Percentiles rank a stretch among this genome's conserved stretches.
phyloP scores from a whole-genome alignment of 1,140 invertebrate genomes.

The Brachionus koreanus region DNA sequence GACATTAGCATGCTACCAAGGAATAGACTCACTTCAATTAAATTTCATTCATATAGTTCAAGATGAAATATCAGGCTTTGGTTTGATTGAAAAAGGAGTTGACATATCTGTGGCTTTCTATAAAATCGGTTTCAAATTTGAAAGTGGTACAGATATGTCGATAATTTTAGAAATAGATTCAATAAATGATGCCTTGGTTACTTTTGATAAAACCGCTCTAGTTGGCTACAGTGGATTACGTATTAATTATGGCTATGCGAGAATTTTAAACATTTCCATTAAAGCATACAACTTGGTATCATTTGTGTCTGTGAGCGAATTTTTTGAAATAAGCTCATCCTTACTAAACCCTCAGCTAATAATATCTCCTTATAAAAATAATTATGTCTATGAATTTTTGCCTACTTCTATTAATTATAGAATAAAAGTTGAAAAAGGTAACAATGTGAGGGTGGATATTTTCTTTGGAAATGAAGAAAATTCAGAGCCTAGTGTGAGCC shows the following conservation, averaged over 20 bases:
- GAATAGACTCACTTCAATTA: neutral
- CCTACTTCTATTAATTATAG: neutral
- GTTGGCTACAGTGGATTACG: neutral
- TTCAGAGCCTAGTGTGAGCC: neutral
- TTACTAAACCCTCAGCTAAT: neutral
- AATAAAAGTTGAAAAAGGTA: neutral
- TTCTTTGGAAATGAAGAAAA: neutral
- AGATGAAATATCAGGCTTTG: neutral
- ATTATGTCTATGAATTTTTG: neutral
- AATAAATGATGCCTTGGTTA: neutral
- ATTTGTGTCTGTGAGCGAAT: neutral
- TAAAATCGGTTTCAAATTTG: neutral
- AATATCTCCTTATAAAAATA: neutral
- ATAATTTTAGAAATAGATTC: neutral
- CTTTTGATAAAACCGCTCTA: neutral
- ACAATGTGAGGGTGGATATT: neutral
- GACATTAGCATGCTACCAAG: neutral
- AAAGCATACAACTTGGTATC: slow-evolving; percentile 4
- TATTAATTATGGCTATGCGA: neutral
- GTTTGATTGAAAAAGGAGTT: neutral
- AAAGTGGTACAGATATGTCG: neutral
- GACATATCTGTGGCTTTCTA: neutral
- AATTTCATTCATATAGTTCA: neutral
- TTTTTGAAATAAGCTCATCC: slow-evolving; percentile 27
- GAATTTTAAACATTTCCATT: neutral